Conservation (phyloP, 2,113 vertebrate species). For the Laticauda colubrina region DNA sequence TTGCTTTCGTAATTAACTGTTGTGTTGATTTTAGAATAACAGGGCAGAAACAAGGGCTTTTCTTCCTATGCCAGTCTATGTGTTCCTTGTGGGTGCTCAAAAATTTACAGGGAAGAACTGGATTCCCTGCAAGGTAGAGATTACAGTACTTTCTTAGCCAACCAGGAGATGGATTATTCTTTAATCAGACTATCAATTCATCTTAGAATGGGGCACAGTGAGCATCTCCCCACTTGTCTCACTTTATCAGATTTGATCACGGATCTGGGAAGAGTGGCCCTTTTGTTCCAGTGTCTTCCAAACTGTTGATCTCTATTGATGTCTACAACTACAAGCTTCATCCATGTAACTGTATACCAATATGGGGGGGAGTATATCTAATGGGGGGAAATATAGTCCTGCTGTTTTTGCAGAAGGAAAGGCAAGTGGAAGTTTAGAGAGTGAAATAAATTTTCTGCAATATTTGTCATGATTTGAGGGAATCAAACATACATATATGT, state of each 20-base stretch:
- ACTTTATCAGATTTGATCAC: neutral
- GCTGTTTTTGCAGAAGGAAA: neutral
- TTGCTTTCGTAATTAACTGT: conserved; percentile 16
- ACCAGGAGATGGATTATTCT: neutral
- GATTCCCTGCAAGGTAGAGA: neutral
- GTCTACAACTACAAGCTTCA: neutral
- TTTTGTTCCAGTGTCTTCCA: neutral
- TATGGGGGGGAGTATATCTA: neutral
- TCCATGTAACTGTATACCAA: neutral
- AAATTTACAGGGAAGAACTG: neutral
- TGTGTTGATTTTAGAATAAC: conserved; percentile 39
- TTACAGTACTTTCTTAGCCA: neutral
- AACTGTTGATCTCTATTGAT: neutral
- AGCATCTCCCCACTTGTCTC: neutral
- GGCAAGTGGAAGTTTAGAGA: neutral
- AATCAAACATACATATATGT: neutral
- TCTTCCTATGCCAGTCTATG: neutral
- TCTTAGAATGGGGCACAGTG: neutral
- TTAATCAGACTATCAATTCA: neutral
- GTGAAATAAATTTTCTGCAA: neutral
- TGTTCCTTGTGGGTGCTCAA: neutral
- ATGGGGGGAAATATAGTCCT: neutral
- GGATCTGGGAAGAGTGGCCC: neutral
- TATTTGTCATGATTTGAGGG: neutral
- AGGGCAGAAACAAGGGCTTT: conserved; percentile 47